Evolutionary conservation across 1,140 invertebrate species (phyloP), one percentile per base, ranked within the genome.

Genomic region (Hycleus cichorii): DNA sequence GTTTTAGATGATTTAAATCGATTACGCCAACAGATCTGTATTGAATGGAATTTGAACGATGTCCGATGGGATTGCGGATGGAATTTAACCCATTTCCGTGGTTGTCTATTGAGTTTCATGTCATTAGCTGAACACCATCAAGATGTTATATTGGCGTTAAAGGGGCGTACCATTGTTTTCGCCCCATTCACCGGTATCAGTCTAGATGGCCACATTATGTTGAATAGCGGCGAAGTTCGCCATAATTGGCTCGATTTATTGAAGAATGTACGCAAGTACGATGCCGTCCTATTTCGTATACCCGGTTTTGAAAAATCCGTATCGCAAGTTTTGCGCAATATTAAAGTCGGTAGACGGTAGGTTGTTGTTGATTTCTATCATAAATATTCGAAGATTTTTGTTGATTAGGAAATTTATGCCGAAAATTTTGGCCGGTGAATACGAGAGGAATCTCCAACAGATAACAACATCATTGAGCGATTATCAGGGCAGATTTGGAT

Each of bases 191-290:
- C 91, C 24, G 92, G 93, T 10, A 86, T 95, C 4, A 90, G 86
- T 71, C 77, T 94, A 40, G 88, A 94, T 68, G 92, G 92, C 2
- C 85, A 90, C 69, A 84, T 96, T 12, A 88, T 89, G 78, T 80
- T 96, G 0, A 92, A 89, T 72, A 93, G 88, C 60, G 91, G 90
- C 9, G 92, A 95, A 83, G 91, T 95, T 25, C 77, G 91, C 52
- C 84, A 91, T 68, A 91, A 92, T 76, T 95, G 92, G 92, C 77
- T 93, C 46, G 90, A 93, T 75, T 86, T 90, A 78, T 89, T 95
- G 49, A 90, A 88, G 72, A 90, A 91, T 75, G 83, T 93, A 38
- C 78, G 77, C 42, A 83, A 85, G 63, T 84, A 91, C 68, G 89
- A 93, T 72, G 75, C 75, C 57, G 81, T 86, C 32, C 75, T 94